Conservation (phyloP, 2,113 vertebrate species). For the Pseudolaguvia tuberculata region DNA sequence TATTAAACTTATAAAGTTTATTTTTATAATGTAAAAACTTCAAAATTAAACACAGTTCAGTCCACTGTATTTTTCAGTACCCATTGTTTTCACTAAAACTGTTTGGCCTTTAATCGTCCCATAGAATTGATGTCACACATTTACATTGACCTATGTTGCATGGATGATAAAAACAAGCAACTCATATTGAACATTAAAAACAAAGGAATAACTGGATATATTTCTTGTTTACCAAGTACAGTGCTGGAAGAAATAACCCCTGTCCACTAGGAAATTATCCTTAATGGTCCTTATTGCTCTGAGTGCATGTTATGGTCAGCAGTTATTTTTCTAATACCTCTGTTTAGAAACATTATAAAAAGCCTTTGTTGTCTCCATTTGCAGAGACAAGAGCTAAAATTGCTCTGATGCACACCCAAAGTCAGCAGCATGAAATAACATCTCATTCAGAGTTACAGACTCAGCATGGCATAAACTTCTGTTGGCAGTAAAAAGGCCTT, state of each 20-base stretch:
- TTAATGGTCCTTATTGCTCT: not conserved
- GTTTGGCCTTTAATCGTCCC: not conserved
- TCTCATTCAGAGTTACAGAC: slow-evolving; percentile 44
- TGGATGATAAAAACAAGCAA: not conserved
- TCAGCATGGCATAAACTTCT: slow-evolving; percentile 44
- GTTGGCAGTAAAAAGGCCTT: slow-evolving; percentile 20
- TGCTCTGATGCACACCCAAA: slow-evolving; percentile 43
- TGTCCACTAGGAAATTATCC: not conserved
- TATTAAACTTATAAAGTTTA: too few relatives aligned
- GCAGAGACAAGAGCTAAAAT: slow-evolving; percentile 33
- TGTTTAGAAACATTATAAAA: slow-evolving; percentile 23
- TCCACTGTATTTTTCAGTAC: not conserved
- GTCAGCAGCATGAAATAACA: slow-evolving; percentile 43
- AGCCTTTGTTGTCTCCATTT: slow-evolving; percentile 37
- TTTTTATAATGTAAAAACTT: too few relatives aligned
- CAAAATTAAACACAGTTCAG: slow-evolving; percentile 1
- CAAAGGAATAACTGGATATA: not conserved
- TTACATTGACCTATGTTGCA: not conserved
- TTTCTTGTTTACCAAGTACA: not conserved
- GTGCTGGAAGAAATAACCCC: not conserved
- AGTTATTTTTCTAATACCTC: slow-evolving; percentile 18
- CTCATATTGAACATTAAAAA: not conserved
- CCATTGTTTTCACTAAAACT: not conserved
- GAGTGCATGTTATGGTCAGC: not conserved
- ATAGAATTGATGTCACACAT: not conserved